Evolutionary conservation across 2,113 vertebrate species (phyloP), one percentile per base, ranked within the genome.

Genomic region (Periophthalmus modestus): DNA sequence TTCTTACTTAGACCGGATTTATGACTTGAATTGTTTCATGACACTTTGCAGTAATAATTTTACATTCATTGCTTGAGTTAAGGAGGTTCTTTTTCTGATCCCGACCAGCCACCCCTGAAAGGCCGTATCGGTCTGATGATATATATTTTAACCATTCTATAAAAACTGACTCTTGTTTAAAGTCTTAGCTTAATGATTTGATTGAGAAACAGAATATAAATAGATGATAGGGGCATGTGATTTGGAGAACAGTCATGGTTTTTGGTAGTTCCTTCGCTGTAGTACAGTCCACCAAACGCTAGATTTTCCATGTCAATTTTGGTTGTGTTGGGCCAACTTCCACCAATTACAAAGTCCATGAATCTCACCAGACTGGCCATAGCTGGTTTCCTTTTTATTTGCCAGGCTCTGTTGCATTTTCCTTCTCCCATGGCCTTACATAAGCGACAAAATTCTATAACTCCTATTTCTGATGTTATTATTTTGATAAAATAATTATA

Each of bases 331-430:
- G 78, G 78, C 69, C 4, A 48, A 24, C 14, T 68, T 86, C n/a
- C 75, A 76, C 84, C 72, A n/a, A 74, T 59, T 39, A 54, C n/a
- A 67, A 21, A 80, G 71, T 75, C 69, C 83, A 77, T 57, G 85
- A 86, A 78, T n/a, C 77, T 72, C 69, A 19, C n/a, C 9, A 50
- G 36, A 62, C 77, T 77, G 68, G 10, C 19, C 16, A 46, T 68
- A 47, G 58, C 47, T 78, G 47, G 57, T 72, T 61, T n/a, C 54
- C 36, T 61, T 28, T 72, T 23, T 55, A 66, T 7, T n/a, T 72
- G 10, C 24, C 23, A 7, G 19, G 2, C 5, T 13, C 10, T 57
- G 54, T 57, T 50, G 48, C 48, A 15, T 18, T 50, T 50, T 50
- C 48, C 16, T 18, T 50, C 48, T 50, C 48, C 48, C 48, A 50